A percentile compares a stretch with the other conserved stretches of the same genome.
Conservation (phyloP, 2,888 invertebrate species). For the Anarsia innoxiella region DNA sequence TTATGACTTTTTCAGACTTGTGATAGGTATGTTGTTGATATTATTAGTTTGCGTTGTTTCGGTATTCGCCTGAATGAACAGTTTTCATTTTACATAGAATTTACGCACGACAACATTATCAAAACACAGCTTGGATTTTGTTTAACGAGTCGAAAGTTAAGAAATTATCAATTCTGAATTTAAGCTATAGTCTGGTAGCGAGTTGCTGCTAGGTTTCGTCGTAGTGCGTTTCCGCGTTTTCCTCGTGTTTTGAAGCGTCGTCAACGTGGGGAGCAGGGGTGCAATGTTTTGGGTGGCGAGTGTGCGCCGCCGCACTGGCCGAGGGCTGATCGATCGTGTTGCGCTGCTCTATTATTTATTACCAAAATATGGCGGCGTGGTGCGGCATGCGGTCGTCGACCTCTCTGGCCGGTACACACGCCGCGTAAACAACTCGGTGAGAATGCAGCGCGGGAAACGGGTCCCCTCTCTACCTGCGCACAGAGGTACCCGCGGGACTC, state of each 20-base stretch:
- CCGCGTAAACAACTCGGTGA: slow-evolving; percentile 55
- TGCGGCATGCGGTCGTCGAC: slow-evolving; percentile 57
- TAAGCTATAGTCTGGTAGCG: too few relatives aligned
- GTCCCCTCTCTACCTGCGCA: slow-evolving; percentile 38
- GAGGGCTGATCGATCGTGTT: slow-evolving; percentile 55
- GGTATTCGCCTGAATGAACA: too few relatives aligned
- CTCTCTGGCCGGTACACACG: slow-evolving; percentile 37
- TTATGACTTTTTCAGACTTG: too few relatives aligned
- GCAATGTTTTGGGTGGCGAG: slow-evolving; percentile 54
- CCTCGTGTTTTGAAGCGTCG: slow-evolving; percentile 11
- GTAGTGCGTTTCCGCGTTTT: too few relatives aligned
- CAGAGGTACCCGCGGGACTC: slow-evolving; percentile 16
- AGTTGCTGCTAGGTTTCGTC: too few relatives aligned
- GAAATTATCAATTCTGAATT: too few relatives aligned
- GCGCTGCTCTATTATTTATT: slow-evolving; percentile 67
- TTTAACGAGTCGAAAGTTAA: too few relatives aligned
- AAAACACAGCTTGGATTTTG: too few relatives aligned
- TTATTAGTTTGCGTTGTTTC: too few relatives aligned
- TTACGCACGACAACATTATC: too few relatives aligned
- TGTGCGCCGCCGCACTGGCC: slow-evolving; percentile 59
- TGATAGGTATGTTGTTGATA: too few relatives aligned
- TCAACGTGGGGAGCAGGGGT: slow-evolving; percentile 28
- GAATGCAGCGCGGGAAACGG: slow-evolving; percentile 57
- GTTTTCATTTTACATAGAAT: too few relatives aligned
- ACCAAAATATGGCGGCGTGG: slow-evolving; percentile 68